Conservation (phyloP, 2,888 invertebrate genomes). For the Coremacera marginata region DNA sequence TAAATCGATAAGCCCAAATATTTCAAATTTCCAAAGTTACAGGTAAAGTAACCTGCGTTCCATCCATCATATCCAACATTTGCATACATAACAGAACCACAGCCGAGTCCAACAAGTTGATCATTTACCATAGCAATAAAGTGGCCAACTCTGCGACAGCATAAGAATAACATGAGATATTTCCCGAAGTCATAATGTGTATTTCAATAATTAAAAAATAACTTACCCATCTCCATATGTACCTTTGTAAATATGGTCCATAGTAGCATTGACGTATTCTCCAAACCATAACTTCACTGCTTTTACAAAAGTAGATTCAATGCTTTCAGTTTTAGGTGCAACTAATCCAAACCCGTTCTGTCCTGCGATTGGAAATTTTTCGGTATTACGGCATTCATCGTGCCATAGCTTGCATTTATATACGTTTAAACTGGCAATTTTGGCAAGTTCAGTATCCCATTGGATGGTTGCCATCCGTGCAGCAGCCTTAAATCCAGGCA, state of each 20-base stretch:
- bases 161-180: background rate
- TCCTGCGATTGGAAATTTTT: constrained; percentile 54
- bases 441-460: constrained; percentile 60
- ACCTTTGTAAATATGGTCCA: constrained; percentile 48
- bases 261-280: constrained; percentile 47
- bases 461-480: constrained; percentile 60
- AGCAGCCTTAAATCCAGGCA: constrained; percentile 49
- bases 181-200: background rate
- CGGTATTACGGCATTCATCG: constrained; percentile 58
- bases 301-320: background rate
- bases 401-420: constrained; percentile 54
- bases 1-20: background rate
- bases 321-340: background rate
- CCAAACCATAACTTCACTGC: constrained; percentile 50
- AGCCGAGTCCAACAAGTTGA: constrained; percentile 56
- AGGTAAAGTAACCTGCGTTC: background rate
- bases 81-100: constrained; percentile 46
- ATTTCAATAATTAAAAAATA: background rate
- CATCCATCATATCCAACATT: background rate
- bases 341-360: constrained; percentile 52
- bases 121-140: constrained; percentile 58
- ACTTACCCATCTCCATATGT: constrained; percentile 26
- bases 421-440: constrained; percentile 56
- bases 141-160: constrained; percentile 53
- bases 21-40: background rate